Evolutionary conservation across 2,113 vertebrate species (phyloP).

Genomic region (Fulmarus glacialis): DNA sequence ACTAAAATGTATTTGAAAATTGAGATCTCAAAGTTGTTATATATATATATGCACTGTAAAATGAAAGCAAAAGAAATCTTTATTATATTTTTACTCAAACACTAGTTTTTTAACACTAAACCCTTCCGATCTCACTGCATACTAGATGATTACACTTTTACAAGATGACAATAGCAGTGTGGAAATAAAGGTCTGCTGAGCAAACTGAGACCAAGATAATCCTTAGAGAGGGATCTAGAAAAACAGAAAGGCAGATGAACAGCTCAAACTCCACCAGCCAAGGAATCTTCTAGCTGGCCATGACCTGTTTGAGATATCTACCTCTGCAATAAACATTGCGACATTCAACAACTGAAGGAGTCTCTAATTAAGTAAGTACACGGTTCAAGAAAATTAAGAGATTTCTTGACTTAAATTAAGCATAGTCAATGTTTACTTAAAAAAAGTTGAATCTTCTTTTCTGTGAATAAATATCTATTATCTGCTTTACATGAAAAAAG

Average conservation of each 20-base stretch:
- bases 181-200: not conserved
- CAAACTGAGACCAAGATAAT: not conserved
- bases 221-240: not conserved
- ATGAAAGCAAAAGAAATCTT: not conserved
- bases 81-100: not conserved
- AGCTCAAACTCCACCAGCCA: conserved; percentile 4
- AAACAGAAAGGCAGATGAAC: not conserved
- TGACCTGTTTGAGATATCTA: not conserved
- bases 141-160: not conserved
- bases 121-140: not conserved
- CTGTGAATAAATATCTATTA: not conserved
- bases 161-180: not conserved
- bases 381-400: not conserved
- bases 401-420: not conserved
- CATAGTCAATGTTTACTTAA: not conserved
- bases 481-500: not conserved
- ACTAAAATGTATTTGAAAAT: not conserved
- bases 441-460: not conserved
- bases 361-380: not conserved
- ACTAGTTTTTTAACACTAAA: not conserved
- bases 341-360: not conserved
- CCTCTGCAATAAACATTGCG: not conserved
- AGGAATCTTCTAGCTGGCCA: not conserved
- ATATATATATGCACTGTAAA: not conserved
- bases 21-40: not conserved